A percentile compares a stretch with the other conserved stretches of the same genome.
These are phyloP conservation scores for Ormyrus rosae DNA, from an alignment of 2,888 invertebrate species.

Conservation along the genomic window DNA sequence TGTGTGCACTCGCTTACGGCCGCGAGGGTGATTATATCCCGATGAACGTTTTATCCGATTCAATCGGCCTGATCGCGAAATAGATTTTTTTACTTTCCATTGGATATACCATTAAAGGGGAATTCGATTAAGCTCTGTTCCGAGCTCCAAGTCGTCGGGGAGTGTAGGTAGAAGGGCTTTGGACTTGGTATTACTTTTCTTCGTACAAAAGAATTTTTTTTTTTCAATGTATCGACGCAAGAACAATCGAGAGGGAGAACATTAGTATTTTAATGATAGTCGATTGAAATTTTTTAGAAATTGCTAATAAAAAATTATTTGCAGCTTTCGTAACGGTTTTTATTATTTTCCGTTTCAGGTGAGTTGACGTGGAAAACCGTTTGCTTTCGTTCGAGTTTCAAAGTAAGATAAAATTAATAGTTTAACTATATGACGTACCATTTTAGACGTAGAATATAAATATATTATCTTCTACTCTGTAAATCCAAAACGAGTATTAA, in stretches of 20 bases:
- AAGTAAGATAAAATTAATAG: too few relatives aligned
- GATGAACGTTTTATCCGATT: slow-evolving; percentile 50
- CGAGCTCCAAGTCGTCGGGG: slow-evolving; percentile 15
- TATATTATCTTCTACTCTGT: too few relatives aligned
- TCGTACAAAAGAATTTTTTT: too few relatives aligned
- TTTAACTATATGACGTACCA: too few relatives aligned
- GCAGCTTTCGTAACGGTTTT: not conserved
- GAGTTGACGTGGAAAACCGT: not conserved
- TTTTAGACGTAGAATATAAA: too few relatives aligned
- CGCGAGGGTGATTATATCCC: slow-evolving; percentile 34
- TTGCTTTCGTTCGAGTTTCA: too few relatives aligned
- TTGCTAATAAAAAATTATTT: too few relatives aligned
- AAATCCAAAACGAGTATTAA: too few relatives aligned
- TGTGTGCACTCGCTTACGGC: not conserved
- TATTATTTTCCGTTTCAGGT: slow-evolving; percentile 43
- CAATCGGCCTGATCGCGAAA: slow-evolving; percentile 44
- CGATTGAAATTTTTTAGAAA: too few relatives aligned
- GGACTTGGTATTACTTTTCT: not conserved
- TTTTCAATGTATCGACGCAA: too few relatives aligned
- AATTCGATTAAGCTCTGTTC: slow-evolving; percentile 47
- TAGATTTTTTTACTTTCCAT: slow-evolving; percentile 26
- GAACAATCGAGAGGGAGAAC: too few relatives aligned
- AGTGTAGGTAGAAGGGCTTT: not conserved
- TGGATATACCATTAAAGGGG: slow-evolving; percentile 32
- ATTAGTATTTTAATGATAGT: too few relatives aligned